Evolutionary conservation across 2,888 invertebrate genomes (phyloP).

Genomic region (Lomographa bimaculata): DNA sequence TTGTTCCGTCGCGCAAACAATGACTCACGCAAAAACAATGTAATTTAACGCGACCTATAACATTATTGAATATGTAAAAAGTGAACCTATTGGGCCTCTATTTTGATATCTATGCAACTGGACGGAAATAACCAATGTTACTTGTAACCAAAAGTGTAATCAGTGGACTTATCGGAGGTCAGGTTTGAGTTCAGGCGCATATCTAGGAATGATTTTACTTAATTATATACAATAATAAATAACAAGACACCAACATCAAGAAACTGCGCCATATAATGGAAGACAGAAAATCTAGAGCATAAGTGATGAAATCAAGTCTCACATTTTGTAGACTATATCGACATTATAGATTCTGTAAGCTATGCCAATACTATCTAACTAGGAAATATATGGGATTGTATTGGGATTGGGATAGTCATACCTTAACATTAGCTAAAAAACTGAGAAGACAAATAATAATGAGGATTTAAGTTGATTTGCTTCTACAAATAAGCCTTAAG

Average conservation of each 20-base stretch:
- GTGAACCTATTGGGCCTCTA: constrained; percentile 31
- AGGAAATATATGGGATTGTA: no score
- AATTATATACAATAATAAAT: constrained; percentile 7
- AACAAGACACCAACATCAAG: constrained; percentile 2
- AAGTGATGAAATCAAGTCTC: no score
- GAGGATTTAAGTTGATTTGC: no score
- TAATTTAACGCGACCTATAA: constrained; percentile 48
- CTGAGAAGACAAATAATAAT: no score
- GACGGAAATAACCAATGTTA: constrained; percentile 1
- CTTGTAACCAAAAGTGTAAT: constrained; percentile 6
- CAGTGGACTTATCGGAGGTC: constrained; percentile 12
- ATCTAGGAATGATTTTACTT: constrained; percentile 6
- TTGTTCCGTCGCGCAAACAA: constrained; percentile 41
- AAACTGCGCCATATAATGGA: not conserved
- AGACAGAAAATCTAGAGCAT: not conserved
- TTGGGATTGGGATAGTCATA: no score
- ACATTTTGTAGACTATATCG: no score
- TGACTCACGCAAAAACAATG: constrained; percentile 56
- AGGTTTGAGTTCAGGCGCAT: constrained; percentile 14
- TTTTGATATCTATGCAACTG: constrained; percentile 30
- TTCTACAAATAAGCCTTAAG: no score
- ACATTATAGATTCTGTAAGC: no score
- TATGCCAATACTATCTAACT: no score
- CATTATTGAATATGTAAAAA: constrained; percentile 56
- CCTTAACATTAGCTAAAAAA: no score